Base-by-base conservation (phyloP, 2,888 invertebrate species). In the Liodrosophila aerea region DNA sequence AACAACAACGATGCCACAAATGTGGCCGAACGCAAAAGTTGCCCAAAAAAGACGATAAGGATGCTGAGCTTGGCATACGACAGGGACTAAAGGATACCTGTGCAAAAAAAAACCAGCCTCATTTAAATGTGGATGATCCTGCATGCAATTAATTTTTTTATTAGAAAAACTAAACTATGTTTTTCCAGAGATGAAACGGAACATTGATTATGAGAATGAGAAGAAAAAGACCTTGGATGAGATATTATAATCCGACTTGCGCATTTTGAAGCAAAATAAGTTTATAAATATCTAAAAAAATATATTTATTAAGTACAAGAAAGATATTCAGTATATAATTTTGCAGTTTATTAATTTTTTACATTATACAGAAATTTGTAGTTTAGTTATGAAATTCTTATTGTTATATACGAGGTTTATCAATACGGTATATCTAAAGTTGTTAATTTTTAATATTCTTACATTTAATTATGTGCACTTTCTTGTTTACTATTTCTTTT, bases 1-100 rank as follows among this genome's bases (percentile, higher is more conserved):
- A 63, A 16, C 59, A 69, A 41, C 47, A 60, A 33, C 33, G 27
- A 34, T 37, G 52, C 51, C 64, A 60, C 73, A 76, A 68, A 49
- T 69, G 62, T 65, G 67, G 59, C 53, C 47, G 33, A 16, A 31
- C 30, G 11, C 12, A 30, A 54, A 40, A 54, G 47, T 47, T 47
- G 9, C 31, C 13, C 8, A 27, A 39, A 54, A 54, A 37, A 46
- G 8, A 11, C 16, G 36, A 37, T n/a, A 22, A 39, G 39, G 39
- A 39, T 39, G 39, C 39, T 11, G 7, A 22, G n/a, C n/a, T n/a
- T n/a, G n/a, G n/a, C n/a, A n/a, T n/a, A 11, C 22, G 22, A 39
- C 11, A 18, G 18, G 2, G 1, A 18, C 7, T n/a, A 37, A 39
- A 13, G 36, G 13, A 37, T 37, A 37, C 36, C 15, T 37, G 15